Base-by-base conservation (phyloP, 2,797 vertebrate species). In the Phaenicophaeus curvirostris region DNA sequence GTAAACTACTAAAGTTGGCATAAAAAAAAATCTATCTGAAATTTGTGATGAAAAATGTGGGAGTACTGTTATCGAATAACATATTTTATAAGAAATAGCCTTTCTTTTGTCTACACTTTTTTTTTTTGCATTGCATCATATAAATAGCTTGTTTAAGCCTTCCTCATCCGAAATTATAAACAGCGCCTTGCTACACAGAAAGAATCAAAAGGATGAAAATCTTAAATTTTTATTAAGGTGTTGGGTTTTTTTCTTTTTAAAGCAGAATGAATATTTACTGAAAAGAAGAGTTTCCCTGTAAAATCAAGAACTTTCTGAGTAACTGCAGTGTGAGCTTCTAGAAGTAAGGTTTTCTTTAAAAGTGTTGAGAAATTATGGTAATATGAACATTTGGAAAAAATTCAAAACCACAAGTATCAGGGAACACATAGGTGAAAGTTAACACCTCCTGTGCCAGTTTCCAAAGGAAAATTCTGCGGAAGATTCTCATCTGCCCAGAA, bases 21-120 rank as follows among this genome's bases (percentile, higher is more conserved):
- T 76, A 25, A 79, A 75, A 84, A 83, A 13, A 66, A 18, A 1
- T 31, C 31, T 28, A 9, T 65, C 24, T 39, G 58, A 77, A 72
- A 71, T 83, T 79, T 83, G 54, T 75, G 65, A 80, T 83, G 78
- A 85, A 87, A 93, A 95, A 62, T 25, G 54, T 93, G 78, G 24
- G 33, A 68, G 37, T 54, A 30, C 91, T 86, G 86, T 78, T 62
- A 58, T 15, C 0, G 2, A 94, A 80, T 58, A 92, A 83, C 1
- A 0, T 58, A 27, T 91, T 91, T 75, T 44, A 77, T 93, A 78
- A 69, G 85, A 92, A 93, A 72, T 80, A 80, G 28, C 17, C 19
- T 15, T 73, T 39, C 81, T 72, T 88, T 83, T 69, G 73, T 91
- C 79, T 78, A 41, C 17, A 21, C 8, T 3, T 78, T 75, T 65